Base-by-base conservation (phyloP, 2,113 vertebrate species). In the Oryzias curvinotus region DNA sequence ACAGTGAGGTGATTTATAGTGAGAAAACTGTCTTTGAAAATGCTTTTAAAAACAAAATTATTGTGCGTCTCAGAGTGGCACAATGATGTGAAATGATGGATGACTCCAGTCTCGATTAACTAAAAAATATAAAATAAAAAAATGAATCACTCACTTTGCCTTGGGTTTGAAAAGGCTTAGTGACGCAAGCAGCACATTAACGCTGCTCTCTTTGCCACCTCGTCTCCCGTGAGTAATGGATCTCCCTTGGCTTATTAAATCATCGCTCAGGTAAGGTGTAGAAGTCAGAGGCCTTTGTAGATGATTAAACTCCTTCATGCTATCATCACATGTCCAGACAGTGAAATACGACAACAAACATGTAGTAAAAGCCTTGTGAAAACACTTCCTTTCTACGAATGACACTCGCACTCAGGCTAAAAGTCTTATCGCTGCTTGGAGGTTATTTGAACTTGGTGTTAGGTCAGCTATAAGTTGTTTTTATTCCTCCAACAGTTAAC, bases 1-100 rank as follows among this genome's bases (percentile, higher is more conserved):
- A 16, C 41, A 57, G 65, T 58, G 56, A 18, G 36, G 18, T 13
- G 63, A 26, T 54, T 76, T 21, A 62, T 62, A 68, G 53, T 14
- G 1, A 55, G 23, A 48, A 49, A 43, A 43, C 5, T 26, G 16
- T 36, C 2, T 16, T 63, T 51, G 25, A 23, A 45, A 54, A 58
- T 59, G 25, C 56, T 30, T 48, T 55, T 60, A 26, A 19, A 69
- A 69, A 53, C 45, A 56, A 76, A 74, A 64, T 17, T 21, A 63
- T 42, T 55, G 42, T 2, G 19, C 41, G 55, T 69, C 68, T 75
- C 23, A 50, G 17, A 48, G 57, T 84, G 77, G 74, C 63, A 72
- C 1, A 61, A 68, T 76, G 74, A 85, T 51, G 43, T 0, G 14
- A 57, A 47, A 65, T 50, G 73, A 78, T 73, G 51, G 78, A 62